Evolutionary conservation across 1,140 invertebrate species (phyloP), one percentile per base, ranked within the genome.

Genomic region (Fopius arisanus): DNA sequence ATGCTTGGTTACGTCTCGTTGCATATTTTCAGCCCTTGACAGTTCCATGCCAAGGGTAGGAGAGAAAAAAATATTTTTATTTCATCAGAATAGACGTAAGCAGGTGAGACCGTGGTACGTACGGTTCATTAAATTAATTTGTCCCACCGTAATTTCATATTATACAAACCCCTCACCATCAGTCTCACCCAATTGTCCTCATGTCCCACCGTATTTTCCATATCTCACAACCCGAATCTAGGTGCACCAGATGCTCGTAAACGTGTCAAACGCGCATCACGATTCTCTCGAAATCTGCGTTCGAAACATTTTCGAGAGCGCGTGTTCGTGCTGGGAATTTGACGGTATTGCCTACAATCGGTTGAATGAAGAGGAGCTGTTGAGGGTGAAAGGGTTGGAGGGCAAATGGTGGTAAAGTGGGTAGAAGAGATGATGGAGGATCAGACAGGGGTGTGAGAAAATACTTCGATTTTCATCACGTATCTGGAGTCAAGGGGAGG

Each of bases 111-210:
- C 51, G 37, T 37, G 63, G 37, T 9, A 9, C 9, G 41, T 71
- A 78, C 63, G 79, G 78, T 83, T 83, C 80, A 83, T 83, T 83
- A 83, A 83, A 83, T 83, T 83, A 80, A 83, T 79, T 76, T 76
- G 72, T 76, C 62, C 68, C 72, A 77, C 78, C 79, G 79, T 82
- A 75, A 71, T 72, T 62, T 54, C 62, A 33, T 12, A 65, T 31
- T 33, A 31, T 33, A 59, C 12, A 23, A 59, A 62, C 16, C 43
- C 28, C 69, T 54, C 40, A 66, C 5, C 14, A 23, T 43, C 3
- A 37, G 33, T 37, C 33, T 37, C 33, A 37, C 19, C 33, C 33
- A 33, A 21, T 19, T 67, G 9, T 33, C 31, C 21, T 21, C 21
- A n/a, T 67, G 33, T 67, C 33, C 7, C 21, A 23, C 4, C n/a